These are phyloP conservation scores for Dendrocincla fuliginosa DNA, from an alignment of 2,797 vertebrate species.

Conservation along the genomic window DNA sequence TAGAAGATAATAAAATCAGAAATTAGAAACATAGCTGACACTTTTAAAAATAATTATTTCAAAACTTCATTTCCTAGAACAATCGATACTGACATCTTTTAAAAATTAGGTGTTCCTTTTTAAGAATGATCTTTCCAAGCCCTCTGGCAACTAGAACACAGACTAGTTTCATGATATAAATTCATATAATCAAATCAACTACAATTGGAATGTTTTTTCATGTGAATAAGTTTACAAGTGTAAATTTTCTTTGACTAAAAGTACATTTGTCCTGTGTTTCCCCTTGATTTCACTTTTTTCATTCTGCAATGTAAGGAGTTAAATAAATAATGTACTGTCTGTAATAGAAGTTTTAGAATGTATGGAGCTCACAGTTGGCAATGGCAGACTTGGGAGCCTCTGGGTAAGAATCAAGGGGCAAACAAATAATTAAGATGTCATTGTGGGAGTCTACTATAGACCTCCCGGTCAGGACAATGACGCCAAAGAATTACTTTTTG, in stretches of 20 bases:
- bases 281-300: neutral
- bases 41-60: neutral
- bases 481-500: neutral
- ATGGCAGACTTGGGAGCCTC: neutral
- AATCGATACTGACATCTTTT: neutral
- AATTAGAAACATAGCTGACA: neutral
- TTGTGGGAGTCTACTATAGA: neutral
- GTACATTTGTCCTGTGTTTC: neutral
- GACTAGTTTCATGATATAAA: neutral
- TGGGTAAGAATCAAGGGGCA: neutral
- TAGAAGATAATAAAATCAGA: neutral
- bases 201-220: neutral
- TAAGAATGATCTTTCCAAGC: neutral
- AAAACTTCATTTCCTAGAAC: neutral
- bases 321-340: neutral
- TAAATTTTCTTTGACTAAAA: neutral
- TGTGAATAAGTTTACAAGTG: neutral
- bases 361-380: neutral
- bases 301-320: neutral
- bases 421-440: neutral
- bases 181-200: neutral
- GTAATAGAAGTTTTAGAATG: neutral
- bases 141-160: neutral
- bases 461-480: neutral
- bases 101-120: neutral